Evolutionary conservation across 2,797 vertebrate species (phyloP), one percentile per base, ranked within the genome.

Genomic region (Pyrocephalus nanus): DNA sequence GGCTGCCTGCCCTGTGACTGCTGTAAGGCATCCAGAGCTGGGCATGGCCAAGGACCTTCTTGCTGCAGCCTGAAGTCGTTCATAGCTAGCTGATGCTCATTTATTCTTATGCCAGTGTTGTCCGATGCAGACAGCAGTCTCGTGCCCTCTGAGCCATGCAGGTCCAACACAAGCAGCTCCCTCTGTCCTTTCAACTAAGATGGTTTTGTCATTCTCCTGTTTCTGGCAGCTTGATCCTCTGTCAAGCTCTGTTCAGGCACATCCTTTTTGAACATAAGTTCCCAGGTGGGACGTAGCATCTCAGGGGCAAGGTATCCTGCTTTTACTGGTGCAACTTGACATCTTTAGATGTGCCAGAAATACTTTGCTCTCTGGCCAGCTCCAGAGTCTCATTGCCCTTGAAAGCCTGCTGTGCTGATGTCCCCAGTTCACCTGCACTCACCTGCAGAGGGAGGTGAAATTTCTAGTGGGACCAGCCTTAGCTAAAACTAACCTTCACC

Each of bases 401-500:
- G 47, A 88, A 91, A 66, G 14, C 4, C 20, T 57, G 26, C 58
- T 0, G 0, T 2, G 10, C 27, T 53, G 27, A 43, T 0, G 2
- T 76, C 23, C 32, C 48, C 36, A 61, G 54, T 50, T 62, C 43
- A 62, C 43, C 34, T 67, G 43, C 27, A 10, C 27, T 80, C n/a
- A 36, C 26, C 12, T 85, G 16, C 36, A 65, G 58, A 50, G 51
- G 45, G 20, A 40, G 27, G 9, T 71, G 38, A 27, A 22, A 58
- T 92, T 89, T 91, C 30, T 64, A 42, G 55, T 23, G 30, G 65
- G 20, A 84, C 14, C 26, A 66, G 22, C 40, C 21, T 67, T 32
- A 64, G 40, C 30, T 87, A 65, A 76, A 89, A 51, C 32, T 1
- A 23, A 2, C 47, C 21, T 91, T 78, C 4, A 5, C 17, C 18